Conservation (phyloP, 2,113 vertebrate species). For the Eurystomus gularis region DNA sequence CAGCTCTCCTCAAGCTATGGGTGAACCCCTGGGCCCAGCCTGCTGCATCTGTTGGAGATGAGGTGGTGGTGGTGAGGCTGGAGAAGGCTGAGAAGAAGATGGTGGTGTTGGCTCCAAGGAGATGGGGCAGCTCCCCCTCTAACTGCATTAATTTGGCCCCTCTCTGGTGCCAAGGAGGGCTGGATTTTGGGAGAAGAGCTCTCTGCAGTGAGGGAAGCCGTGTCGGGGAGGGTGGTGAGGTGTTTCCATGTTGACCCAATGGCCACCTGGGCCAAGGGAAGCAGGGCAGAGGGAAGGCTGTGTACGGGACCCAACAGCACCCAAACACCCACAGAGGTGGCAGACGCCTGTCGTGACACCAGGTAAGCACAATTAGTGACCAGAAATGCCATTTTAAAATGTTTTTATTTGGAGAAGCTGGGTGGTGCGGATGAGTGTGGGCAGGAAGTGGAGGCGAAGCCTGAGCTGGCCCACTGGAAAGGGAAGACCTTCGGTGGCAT, state of each 20-base stretch:
- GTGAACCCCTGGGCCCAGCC: too few relatives aligned
- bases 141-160: not conserved
- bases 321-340: not conserved
- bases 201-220: not conserved
- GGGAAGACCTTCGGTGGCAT: not conserved
- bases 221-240: fast-evolving
- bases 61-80: not conserved
- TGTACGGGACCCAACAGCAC: fast-evolving
- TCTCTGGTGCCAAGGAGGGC: not conserved
- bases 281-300: not conserved
- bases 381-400: not conserved
- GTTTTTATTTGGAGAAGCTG: not conserved
- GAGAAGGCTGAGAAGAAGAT: not conserved
- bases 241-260: not conserved
- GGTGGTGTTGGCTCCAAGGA: not conserved
- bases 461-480: not conserved
- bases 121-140: not conserved
- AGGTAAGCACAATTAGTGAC: not conserved
- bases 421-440: not conserved
- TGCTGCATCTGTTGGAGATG: not conserved
- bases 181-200: not conserved
- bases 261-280: not conserved
- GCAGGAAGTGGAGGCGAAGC: not conserved
- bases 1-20: not conserved
- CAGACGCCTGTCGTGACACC: fast-evolving